Conservation (phyloP, 2,888 invertebrate genomes). For the Automeris io region DNA sequence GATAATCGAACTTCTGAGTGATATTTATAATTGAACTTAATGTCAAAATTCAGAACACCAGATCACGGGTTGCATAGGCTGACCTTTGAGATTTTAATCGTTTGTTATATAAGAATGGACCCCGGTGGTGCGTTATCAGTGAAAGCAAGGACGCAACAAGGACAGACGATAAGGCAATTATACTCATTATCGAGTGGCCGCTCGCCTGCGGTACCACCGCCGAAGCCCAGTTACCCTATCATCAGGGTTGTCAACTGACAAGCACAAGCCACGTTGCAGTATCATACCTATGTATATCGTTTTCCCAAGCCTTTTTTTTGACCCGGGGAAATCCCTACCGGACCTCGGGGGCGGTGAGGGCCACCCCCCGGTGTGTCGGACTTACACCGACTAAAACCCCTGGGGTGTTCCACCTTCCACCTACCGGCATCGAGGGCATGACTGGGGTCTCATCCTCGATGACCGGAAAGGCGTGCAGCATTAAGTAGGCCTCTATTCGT, state of each 20-base stretch:
- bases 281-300: too few relatives aligned
- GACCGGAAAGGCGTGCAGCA: too few relatives aligned
- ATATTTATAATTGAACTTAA: slow-evolving; percentile 10
- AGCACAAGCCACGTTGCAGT: neutral
- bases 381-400: too few relatives aligned
- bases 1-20: neutral
- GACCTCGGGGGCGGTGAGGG: too few relatives aligned
- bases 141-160: slow-evolving; percentile 72
- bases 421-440: too few relatives aligned
- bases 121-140: slow-evolving; percentile 58
- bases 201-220: slow-evolving; percentile 22
- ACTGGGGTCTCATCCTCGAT: too few relatives aligned
- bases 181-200: slow-evolving; percentile 50
- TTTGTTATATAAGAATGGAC: slow-evolving; percentile 49
- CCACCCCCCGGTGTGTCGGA: too few relatives aligned
- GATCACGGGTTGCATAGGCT: slow-evolving; percentile 31
- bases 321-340: too few relatives aligned
- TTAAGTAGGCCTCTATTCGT: too few relatives aligned
- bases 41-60: slow-evolving; percentile 41
- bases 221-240: slow-evolving; percentile 15
- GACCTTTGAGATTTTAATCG: slow-evolving; percentile 38
- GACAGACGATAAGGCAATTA: slow-evolving; percentile 62
- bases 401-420: too few relatives aligned
- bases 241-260: slow-evolving; percentile 9
- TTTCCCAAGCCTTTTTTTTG: too few relatives aligned